Conservation (phyloP, 2,113 vertebrate species). For the Athene cunicularia region DNA sequence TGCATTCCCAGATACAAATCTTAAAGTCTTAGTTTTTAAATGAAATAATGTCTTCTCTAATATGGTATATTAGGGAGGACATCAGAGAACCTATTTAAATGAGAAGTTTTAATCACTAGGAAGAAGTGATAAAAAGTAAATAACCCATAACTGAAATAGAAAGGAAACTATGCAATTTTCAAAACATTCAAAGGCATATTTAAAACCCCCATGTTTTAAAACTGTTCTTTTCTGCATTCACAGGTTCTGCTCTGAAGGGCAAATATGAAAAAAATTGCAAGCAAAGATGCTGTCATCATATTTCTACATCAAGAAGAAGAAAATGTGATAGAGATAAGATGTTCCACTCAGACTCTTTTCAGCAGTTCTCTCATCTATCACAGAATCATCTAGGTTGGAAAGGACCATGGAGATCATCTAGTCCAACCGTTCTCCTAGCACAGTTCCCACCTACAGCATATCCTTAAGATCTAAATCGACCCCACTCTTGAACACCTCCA, state of each 20-base stretch:
- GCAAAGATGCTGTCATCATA: not conserved
- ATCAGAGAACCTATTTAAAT: not conserved
- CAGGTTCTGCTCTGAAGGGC: not conserved
- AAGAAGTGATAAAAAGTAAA: not conserved
- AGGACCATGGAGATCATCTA: no score
- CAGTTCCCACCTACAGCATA: no score
- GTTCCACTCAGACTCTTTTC: not conserved
- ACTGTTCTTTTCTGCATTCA: not conserved
- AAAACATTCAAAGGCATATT: not conserved
- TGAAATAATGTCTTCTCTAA: not conserved
- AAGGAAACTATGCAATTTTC: not conserved
- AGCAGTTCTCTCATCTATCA: not conserved
- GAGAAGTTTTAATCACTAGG: not conserved
- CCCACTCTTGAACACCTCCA: no score
- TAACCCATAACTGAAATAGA: not conserved
- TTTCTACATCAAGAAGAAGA: not conserved
- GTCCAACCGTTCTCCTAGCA: no score
- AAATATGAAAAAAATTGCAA: not conserved
- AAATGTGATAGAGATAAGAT: not conserved
- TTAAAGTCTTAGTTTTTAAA: not conserved
- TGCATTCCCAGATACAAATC: not conserved
- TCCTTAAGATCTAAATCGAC: no score
- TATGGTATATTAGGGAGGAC: not conserved
- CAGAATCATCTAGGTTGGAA: no score
- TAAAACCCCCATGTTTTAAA: fast-evolving